Evolutionary conservation across 2,888 invertebrate species (phyloP), one percentile per base, ranked within the genome.

Genomic region (Azorinus chamasolen): DNA sequence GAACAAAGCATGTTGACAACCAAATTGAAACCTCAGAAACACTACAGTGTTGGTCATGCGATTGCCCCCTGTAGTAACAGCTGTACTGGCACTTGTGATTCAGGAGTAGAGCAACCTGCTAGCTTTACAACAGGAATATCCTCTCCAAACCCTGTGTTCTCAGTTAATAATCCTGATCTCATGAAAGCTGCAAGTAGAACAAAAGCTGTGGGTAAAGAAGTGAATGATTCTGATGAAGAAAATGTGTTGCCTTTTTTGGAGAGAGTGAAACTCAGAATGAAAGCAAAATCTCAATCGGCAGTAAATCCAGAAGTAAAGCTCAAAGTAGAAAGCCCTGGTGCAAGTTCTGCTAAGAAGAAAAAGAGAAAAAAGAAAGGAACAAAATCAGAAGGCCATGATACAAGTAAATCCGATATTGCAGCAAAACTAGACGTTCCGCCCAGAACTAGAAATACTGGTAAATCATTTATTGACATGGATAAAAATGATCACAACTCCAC

Each of bases 191-290:
- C 45, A 3, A 16, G 5, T 6, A 22, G 20, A 10, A 6, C 51
- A 5, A 51, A 24, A 12, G 24, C 5, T 51, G 24, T 22, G 6
- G 20, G 22, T 22, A 51, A 24, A 20, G 10, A 4, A 51, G 20
- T 2, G 20, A 4, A 32, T 6, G 32, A 32, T 6, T 32, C 32
- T 6, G 32, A 32, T 10, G 64, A 78, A 1, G 61, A 55, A n/a
- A 43, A 41, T 16, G 55, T 62, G 20, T 27, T 83, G 27, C 66
- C 83, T 3, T 59, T 83, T 16, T 69, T 76, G 68, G 68, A 83
- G 37, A 68, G 83, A 37, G 68, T 83, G 4, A 71, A 74, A 39
- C 39, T 81, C 43, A 68, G 78, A 57, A 24, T 78, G 57, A 53
- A 51, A 41, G 37, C 39, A 18, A 51, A 57, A 55, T 25, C 14